These are phyloP conservation scores for Epinotia demarniana DNA, from an alignment of 2,888 invertebrate species.

Conservation along the genomic window DNA sequence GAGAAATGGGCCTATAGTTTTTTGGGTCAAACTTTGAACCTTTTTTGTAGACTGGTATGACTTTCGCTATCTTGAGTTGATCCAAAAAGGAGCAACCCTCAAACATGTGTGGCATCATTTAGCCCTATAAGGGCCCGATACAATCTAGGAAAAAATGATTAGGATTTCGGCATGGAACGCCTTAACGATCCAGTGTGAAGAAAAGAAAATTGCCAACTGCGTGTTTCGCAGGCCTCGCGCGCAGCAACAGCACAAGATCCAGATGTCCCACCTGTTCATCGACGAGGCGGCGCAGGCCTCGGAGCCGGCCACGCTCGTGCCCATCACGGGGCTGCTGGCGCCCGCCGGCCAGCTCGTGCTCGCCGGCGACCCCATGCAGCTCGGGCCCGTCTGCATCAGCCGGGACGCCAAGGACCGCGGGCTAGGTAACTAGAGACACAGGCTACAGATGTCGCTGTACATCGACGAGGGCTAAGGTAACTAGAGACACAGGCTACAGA, in stretches of 20 bases:
- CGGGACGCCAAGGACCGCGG: slow-evolving; percentile 86
- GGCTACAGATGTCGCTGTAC: slow-evolving; percentile 87
- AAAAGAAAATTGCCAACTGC: too few relatives aligned
- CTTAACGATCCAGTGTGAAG: too few relatives aligned
- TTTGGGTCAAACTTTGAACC: too few relatives aligned
- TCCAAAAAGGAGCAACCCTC: too few relatives aligned
- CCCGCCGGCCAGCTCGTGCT: slow-evolving; percentile 85
- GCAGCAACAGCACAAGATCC: slow-evolving; percentile 54
- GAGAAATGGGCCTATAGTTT: too few relatives aligned
- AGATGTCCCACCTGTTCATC: slow-evolving; percentile 92
- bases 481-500: slow-evolving; percentile 78
- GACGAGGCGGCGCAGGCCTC: slow-evolving; percentile 97
- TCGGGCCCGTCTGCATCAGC: slow-evolving; percentile 92
- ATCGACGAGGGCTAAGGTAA: slow-evolving; percentile 93
- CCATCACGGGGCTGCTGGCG: slow-evolving; percentile 85
- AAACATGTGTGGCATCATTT: too few relatives aligned
- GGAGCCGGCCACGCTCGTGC: slow-evolving; percentile 88
- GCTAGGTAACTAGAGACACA: slow-evolving; percentile 84
- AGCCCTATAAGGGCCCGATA: too few relatives aligned
- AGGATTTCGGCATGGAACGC: too few relatives aligned
- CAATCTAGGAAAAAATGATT: too few relatives aligned
- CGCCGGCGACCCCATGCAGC: slow-evolving; percentile 93
- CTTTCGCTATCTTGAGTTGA: too few relatives aligned
- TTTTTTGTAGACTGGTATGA: too few relatives aligned
- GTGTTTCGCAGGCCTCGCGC: slow-evolving; percentile 49